Percentiles rank a stretch among this genome's conserved stretches.
Evolutionary conservation across 2,797 vertebrate genomes (phyloP).

Genomic region (Periparus ater): DNA sequence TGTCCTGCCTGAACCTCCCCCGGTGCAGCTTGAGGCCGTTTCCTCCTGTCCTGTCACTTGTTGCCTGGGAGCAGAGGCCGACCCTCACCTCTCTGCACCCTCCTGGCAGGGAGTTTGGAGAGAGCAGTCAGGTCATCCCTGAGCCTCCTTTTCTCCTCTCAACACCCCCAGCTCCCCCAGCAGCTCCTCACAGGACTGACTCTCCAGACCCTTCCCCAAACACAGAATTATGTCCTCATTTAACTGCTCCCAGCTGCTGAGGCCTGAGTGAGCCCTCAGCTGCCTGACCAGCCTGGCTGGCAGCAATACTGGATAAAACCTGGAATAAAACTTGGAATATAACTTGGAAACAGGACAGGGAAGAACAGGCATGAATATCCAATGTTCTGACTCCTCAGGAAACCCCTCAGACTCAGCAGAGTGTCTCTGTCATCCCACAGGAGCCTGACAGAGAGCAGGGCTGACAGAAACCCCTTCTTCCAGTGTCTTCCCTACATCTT

Average conservation of each 20-base stretch:
- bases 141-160: background rate
- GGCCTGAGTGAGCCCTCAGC: background rate
- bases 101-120: background rate
- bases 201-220: background rate
- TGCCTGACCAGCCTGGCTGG: background rate
- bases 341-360: background rate
- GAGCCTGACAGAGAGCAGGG: background rate
- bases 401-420: background rate
- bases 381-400: background rate
- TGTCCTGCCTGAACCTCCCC: background rate
- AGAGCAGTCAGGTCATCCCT: fast-evolving
- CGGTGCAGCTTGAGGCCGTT: fast-evolving
- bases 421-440: background rate
- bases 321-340: background rate
- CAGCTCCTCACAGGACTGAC: background rate
- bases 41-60: background rate
- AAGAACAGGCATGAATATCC: background rate
- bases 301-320: background rate
- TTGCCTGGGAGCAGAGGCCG: fast-evolving
- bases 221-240: background rate
- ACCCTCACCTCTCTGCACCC: background rate
- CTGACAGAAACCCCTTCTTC: background rate
- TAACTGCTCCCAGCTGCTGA: background rate
- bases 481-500: background rate
- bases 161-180: background rate